phyloP scores from a whole-genome alignment of 2,113 vertebrate genomes.

The Capreolus pygargus region DNA sequence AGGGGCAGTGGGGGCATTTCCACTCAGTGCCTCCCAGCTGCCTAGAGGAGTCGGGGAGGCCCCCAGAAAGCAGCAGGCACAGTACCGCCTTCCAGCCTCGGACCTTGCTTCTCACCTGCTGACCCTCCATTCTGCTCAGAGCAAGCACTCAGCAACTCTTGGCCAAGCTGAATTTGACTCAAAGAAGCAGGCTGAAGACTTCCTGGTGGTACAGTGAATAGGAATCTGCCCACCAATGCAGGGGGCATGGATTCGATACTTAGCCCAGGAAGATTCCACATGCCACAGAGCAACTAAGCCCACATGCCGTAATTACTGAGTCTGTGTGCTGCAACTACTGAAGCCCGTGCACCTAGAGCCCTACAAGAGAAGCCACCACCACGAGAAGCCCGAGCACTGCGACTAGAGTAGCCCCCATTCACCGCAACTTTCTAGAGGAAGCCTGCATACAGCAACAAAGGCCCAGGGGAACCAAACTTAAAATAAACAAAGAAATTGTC shows the following conservation, averaged over 20 bases:
- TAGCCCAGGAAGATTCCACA: neutral
- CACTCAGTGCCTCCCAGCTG: neutral
- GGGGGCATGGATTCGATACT: neutral
- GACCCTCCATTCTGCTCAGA: neutral
- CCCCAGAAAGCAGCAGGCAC: no score
- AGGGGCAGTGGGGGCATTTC: accelerated
- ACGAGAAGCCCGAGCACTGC: neutral
- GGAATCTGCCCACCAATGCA: neutral
- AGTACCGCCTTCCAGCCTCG: neutral
- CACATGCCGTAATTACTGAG: neutral
- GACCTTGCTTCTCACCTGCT: neutral
- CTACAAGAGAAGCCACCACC: neutral
- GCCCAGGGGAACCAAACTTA: neutral
- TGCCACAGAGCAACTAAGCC: neutral
- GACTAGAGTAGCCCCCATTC: neutral
- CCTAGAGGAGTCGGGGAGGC: neutral
- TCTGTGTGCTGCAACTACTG: neutral
- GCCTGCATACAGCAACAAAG: neutral
- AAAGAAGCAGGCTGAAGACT: neutral
- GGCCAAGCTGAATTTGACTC: neutral
- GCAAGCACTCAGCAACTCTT: neutral
- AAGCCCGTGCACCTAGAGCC: neutral
- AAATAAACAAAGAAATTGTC: neutral
- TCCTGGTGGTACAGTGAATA: neutral
- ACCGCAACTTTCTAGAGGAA: neutral